Conservation (phyloP, 2,888 invertebrate genomes). For the Thymelicus acteon region DNA sequence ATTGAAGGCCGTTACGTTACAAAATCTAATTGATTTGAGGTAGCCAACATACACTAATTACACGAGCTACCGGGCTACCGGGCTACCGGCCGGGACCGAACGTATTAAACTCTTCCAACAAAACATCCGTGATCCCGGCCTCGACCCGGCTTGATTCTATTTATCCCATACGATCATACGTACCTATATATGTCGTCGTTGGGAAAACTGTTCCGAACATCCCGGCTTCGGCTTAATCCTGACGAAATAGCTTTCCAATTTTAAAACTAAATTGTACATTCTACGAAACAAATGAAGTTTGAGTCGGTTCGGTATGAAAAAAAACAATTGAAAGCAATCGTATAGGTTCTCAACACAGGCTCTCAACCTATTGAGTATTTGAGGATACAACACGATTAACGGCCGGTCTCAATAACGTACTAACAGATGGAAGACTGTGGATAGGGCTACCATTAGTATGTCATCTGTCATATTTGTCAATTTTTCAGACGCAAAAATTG, state of each 20-base stretch:
- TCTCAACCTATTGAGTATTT: no score
- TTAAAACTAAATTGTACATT: conserved; percentile 19
- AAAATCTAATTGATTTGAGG: conserved; percentile 37
- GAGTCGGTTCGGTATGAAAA: no score
- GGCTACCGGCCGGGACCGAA: conserved; percentile 40
- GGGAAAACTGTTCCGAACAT: conserved; percentile 8
- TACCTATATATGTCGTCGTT: background rate
- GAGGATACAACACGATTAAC: no score
- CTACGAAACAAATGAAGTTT: background rate
- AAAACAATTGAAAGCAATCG: no score
- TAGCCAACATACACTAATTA: conserved; percentile 35
- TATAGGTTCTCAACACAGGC: no score
- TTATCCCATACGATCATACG: conserved; percentile 9
- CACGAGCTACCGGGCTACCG: conserved; percentile 12
- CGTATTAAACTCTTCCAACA: conserved; percentile 65
- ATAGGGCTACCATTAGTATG: no score
- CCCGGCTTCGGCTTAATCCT: conserved; percentile 31
- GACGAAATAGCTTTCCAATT: conserved; percentile 12
- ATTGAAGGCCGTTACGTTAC: conserved; percentile 23
- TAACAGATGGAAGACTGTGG: no score
- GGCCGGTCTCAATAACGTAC: no score
- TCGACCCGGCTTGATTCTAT: conserved; percentile 44
- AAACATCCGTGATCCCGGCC: conserved; percentile 48
- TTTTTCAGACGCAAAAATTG: no score
- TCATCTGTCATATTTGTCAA: no score